Conservation (phyloP, 2,888 invertebrate genomes). For the Cheilosia vernalis region DNA sequence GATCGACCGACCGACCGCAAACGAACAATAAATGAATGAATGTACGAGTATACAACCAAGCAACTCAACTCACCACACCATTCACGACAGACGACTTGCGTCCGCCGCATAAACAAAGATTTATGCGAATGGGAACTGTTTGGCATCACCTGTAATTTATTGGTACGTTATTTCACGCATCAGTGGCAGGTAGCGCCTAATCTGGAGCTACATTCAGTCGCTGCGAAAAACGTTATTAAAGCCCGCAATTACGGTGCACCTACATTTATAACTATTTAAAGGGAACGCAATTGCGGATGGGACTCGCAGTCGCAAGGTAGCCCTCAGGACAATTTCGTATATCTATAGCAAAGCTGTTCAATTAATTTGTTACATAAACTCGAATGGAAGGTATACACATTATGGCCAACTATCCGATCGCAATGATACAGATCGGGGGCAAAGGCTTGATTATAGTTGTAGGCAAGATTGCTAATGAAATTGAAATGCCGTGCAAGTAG, state of each 20-base stretch:
- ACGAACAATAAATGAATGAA: constrained; percentile 49
- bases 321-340: constrained; percentile 50
- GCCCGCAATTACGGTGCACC: constrained; percentile 61
- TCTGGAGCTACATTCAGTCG: constrained; percentile 40
- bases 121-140: constrained; percentile 73
- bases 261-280: constrained; percentile 29
- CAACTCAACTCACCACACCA: constrained; percentile 41
- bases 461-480: constrained; percentile 58
- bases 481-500: constrained; percentile 47
- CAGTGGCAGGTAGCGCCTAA: constrained; percentile 68
- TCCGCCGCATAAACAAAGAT: constrained; percentile 66
- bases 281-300: constrained; percentile 45
- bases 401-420: constrained; percentile 35
- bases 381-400: constrained; percentile 26
- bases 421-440: constrained; percentile 51
- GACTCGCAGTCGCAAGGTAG: constrained; percentile 19
- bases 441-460: constrained; percentile 54
- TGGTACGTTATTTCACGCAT: constrained; percentile 71
- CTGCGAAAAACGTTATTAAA: constrained; percentile 37
- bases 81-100: constrained; percentile 70
- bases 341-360: constrained; percentile 41
- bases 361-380: constrained; percentile 62
- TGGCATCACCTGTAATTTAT: constrained; percentile 75
- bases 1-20: constrained; percentile 12
- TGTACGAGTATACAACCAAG: not conserved